Evolutionary conservation across 2,113 vertebrate species (phyloP), one percentile per base, ranked within the genome.

Genomic region (Hepsetus odoe): DNA sequence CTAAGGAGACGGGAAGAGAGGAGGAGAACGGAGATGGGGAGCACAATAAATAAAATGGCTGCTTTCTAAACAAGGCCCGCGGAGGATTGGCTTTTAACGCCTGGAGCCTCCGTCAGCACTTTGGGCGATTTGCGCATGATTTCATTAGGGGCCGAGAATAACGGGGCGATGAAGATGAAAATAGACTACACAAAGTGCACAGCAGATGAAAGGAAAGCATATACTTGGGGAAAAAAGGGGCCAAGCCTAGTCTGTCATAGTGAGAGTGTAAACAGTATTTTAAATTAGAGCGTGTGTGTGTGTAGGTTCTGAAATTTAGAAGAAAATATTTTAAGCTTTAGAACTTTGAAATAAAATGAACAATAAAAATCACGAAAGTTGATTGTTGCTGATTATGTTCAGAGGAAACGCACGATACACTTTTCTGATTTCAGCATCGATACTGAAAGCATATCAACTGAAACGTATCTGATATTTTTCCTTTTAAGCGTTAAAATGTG

Each of bases 41-140:
- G 86, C 77, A 84, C 86, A 90, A 90, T 88, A 84, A 85, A 87
- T 85, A 82, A 88, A 89, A 87, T 89, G 79, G 88, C 87, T 87
- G 82, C 80, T 89, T 87, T 90, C 85, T 87, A 91, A 91, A 89
- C 85, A 86, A 88, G 88, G 86, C 87, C 91, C 90, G 80, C 84
- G 86, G 91, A 93, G 91, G 90, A 91, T 92, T 90, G 90, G 88
- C 86, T 91, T 86, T 89, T 87, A 87, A 90, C 85, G 85, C 83
- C 82, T 42, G 73, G 32, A 86, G 88, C 88, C 87, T 87, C 88
- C 87, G 90, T 94, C 93, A 94, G 92, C 91, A 91, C 88, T 91
- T 91, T 92, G 87, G 86, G 81, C 85, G 89, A 91, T 91, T 93
- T 92, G 86, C 83, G 83, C 86, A 85, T 86, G 88, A 89, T 92